Conservation (phyloP, 2,113 vertebrate species). For the Conger conger region DNA sequence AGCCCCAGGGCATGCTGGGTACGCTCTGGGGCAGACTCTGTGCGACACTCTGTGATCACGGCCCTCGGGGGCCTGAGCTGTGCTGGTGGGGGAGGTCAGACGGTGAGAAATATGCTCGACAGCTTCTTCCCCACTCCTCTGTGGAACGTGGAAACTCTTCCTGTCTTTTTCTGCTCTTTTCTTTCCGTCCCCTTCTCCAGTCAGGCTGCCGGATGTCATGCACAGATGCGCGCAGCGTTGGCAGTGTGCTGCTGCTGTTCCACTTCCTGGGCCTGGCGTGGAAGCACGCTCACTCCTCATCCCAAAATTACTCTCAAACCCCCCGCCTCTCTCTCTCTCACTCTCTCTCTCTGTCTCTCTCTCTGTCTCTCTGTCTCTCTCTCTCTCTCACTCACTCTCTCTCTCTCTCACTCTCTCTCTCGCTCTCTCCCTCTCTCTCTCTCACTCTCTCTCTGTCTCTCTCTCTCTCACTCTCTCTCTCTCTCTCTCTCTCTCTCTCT, state of each 20-base stretch:
- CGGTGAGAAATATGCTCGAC: not conserved
- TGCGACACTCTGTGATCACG: not conserved
- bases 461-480: not conserved
- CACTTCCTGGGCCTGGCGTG: not conserved
- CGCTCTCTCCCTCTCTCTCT: not conserved
- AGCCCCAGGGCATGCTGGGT: not conserved
- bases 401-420: not conserved
- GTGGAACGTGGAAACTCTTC: not conserved
- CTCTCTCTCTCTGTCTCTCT: not conserved
- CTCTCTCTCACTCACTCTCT: not conserved
- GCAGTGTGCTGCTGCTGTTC: conserved; percentile 20
- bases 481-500: not conserved
- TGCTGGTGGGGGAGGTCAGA: not conserved
- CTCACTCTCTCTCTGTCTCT: not conserved
- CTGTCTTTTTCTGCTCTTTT: not conserved
- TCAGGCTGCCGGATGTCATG: conserved; percentile 31
- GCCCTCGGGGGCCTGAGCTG: not conserved
- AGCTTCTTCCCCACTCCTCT: not conserved
- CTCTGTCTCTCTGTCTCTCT: not conserved
- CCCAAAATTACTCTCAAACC: not conserved
- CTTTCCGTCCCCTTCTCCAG: not conserved
- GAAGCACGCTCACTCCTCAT: not conserved
- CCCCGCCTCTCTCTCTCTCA: not conserved
- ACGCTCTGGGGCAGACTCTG: too few relatives aligned
- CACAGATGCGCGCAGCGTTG: not conserved